Conservation (phyloP, 2,113 vertebrate species). For the Jacana jacana region DNA sequence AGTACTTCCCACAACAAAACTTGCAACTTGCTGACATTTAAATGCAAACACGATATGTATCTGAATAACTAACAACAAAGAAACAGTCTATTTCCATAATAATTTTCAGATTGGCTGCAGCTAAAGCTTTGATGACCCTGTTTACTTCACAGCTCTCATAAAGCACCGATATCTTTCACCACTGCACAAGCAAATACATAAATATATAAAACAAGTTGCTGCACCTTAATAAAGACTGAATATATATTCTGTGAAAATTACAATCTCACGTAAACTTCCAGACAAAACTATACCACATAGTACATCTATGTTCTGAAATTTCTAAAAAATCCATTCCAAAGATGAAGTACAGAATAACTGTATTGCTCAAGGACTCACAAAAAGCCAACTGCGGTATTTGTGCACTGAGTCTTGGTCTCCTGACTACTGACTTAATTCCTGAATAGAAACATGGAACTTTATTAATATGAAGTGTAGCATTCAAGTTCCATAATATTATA, state of each 20-base stretch:
- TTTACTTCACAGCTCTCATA: neutral
- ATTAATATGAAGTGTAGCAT: neutral
- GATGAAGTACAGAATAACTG: neutral
- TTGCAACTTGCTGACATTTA: neutral
- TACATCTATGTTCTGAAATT: neutral
- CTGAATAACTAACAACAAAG: neutral
- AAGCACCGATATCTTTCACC: neutral
- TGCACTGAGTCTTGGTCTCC: neutral
- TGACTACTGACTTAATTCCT: neutral
- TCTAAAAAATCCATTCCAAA: neutral
- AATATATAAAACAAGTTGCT: neutral
- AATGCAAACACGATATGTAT: neutral
- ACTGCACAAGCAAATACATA: neutral
- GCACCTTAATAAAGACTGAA: neutral
- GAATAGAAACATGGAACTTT: neutral
- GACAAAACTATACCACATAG: neutral
- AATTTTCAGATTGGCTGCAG: neutral
- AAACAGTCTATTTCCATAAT: neutral
- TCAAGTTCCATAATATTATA: neutral
- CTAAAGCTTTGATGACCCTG: neutral
- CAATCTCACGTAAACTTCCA: neutral
- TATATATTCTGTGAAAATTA: neutral
- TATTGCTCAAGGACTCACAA: neutral
- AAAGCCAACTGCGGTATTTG: neutral
- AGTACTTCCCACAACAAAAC: neutral